phyloP scores from a whole-genome alignment of 2,113 vertebrate genomes.

The Zosterops lateralis region DNA sequence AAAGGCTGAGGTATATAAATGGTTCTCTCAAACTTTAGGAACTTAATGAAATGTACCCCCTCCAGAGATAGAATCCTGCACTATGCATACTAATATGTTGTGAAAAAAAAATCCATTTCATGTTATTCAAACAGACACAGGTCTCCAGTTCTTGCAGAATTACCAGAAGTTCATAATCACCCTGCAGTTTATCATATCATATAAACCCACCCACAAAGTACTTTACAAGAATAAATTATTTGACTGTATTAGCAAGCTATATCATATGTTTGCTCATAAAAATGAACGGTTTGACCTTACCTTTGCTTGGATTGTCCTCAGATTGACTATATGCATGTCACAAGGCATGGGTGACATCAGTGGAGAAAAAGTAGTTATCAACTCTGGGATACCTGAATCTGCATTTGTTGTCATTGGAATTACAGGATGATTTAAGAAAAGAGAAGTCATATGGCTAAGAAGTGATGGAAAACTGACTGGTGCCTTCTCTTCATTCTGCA shows the following conservation, averaged over 20 bases:
- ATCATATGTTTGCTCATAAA: not conserved
- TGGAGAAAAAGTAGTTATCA: constrained; percentile 75
- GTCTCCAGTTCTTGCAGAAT: not conserved
- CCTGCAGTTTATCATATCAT: not conserved
- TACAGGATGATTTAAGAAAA: constrained; percentile 83
- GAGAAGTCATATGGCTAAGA: constrained; percentile 82
- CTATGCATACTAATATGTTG: not conserved
- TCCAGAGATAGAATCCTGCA: not conserved
- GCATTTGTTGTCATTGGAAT: constrained; percentile 76
- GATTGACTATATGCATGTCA: constrained; percentile 87
- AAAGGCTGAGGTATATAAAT: not conserved
- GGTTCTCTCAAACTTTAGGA: not conserved
- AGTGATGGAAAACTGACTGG: constrained; percentile 85
- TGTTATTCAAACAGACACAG: not conserved
- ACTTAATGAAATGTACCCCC: fast-evolving
- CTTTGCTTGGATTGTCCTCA: constrained; percentile 86
- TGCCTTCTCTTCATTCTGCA: constrained; percentile 74
- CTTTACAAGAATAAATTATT: not conserved
- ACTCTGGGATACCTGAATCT: constrained; percentile 32
- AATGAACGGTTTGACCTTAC: constrained; percentile 58
- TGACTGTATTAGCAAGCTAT: not conserved
- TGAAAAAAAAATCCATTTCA: not conserved
- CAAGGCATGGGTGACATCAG: constrained; percentile 84
- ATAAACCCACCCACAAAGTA: fast-evolving
- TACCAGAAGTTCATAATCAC: not conserved